phyloP scores from a whole-genome alignment of 2,888 invertebrate species.

The Steinernema carpocapsae region DNA sequence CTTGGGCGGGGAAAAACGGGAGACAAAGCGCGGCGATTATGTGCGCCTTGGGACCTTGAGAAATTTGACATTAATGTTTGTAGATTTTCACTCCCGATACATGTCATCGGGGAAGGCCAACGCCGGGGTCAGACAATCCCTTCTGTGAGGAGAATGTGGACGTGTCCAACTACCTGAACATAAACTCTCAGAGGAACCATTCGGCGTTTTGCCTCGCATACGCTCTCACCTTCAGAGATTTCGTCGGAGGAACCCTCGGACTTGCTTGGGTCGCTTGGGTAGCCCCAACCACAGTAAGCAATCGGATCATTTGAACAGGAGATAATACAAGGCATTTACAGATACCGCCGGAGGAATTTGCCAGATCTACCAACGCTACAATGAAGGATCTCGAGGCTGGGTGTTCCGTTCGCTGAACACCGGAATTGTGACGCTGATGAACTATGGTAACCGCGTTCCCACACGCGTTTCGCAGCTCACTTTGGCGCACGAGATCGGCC shows the following conservation, averaged over 20 bases:
- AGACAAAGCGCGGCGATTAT: neutral
- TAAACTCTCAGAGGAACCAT: constrained; percentile 94
- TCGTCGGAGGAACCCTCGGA: constrained; percentile 95
- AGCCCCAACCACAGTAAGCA: constrained; percentile 78
- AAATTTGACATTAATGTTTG: constrained; percentile 55
- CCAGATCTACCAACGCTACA: constrained; percentile 92
- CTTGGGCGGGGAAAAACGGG: neutral
- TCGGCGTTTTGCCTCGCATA: constrained; percentile 99
- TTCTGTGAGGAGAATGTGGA: constrained; percentile 84
- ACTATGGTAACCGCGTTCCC: constrained; percentile 90
- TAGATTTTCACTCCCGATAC: constrained; percentile 89
- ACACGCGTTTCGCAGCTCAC: constrained; percentile 96
- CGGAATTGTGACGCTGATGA: constrained; percentile 97
- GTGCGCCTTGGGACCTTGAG: neutral
- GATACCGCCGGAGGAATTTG: constrained; percentile 98
- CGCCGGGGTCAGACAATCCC: constrained; percentile 71
- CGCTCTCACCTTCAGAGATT: constrained; percentile 96
- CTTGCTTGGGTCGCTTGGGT: constrained; percentile 99
- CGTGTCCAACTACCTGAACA: constrained; percentile 96
- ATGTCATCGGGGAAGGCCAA: constrained; percentile 73
- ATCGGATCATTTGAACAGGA: neutral
- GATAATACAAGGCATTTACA: constrained; percentile 60
- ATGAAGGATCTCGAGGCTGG: constrained; percentile 86
- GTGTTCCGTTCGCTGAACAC: constrained; percentile 94
- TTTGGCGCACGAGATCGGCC: constrained; percentile 97